Evolutionary conservation across 2,113 vertebrate species (phyloP).

Genomic region (Amphilophus citrinellus): DNA sequence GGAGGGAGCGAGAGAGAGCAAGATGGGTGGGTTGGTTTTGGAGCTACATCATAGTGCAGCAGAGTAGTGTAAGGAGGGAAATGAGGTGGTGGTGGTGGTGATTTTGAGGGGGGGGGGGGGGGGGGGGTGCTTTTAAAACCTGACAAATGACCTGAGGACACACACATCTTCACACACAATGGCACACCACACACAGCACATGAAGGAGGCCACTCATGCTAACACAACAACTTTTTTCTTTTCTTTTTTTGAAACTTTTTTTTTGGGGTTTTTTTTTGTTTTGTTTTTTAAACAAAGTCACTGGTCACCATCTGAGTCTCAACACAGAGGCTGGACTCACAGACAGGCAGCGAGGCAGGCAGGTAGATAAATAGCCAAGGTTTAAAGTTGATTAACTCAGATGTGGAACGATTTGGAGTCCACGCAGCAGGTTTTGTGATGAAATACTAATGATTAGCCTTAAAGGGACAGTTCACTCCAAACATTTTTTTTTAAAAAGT

Average conservation of each 20-base stretch:
- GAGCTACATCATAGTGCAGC: conserved; percentile 58
- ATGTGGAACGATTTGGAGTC: not conserved
- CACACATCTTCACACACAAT: conserved; percentile 76
- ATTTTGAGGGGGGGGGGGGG: not conserved
- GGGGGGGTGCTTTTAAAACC: conserved; percentile 67
- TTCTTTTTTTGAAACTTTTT: conserved; percentile 43
- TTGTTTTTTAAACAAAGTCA: conserved; percentile 66
- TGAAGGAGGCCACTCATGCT: conserved; percentile 80
- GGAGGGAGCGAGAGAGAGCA: conserved; percentile 16
- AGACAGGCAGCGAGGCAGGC: conserved; percentile 54
- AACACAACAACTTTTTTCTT: conserved; percentile 70
- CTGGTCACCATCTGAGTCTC: conserved; percentile 78
- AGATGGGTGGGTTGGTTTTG: not conserved
- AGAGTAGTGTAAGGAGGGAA: conserved; percentile 33
- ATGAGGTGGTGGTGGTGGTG: not conserved
- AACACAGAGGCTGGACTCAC: conserved; percentile 59
- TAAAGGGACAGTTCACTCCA: not conserved
- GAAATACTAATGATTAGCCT: not conserved
- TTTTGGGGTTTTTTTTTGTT: conserved; percentile 58
- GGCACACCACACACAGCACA: conserved; percentile 78
- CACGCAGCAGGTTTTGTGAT: not conserved
- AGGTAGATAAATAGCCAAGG: not conserved
- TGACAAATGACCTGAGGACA: conserved; percentile 82
- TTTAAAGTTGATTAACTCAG: not conserved
- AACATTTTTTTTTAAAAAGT: not conserved